These are phyloP conservation scores for Garrulus glandarius DNA, from an alignment of 2,797 vertebrate genomes.

Conservation along the genomic window DNA sequence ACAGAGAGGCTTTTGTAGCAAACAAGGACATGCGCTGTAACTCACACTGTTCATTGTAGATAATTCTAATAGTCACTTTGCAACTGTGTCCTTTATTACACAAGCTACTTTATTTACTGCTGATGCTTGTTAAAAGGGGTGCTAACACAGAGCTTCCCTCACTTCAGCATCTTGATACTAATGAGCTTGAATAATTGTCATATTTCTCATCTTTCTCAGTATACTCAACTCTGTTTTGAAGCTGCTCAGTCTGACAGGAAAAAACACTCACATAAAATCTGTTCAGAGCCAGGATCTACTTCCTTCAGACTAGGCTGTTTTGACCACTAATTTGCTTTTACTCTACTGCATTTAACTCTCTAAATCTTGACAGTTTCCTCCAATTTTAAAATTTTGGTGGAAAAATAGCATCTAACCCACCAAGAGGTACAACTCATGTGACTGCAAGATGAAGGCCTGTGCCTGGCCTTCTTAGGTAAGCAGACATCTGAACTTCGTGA, in stretches of 20 bases:
- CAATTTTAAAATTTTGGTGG: neutral
- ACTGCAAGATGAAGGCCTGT: neutral
- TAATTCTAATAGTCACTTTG: neutral
- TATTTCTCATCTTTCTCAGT: neutral
- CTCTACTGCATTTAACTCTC: neutral
- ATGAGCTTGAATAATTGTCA: neutral
- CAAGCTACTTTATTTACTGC: neutral
- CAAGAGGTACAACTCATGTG: neutral
- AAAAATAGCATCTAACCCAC: neutral
- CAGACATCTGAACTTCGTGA: neutral
- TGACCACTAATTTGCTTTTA: neutral
- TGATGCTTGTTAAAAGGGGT: neutral
- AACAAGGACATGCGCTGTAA: neutral
- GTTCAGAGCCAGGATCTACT: neutral
- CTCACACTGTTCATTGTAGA: neutral
- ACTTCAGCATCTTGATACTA: neutral
- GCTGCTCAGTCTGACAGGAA: neutral
- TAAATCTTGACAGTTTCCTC: neutral
- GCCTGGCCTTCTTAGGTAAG: neutral
- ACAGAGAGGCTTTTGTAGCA: neutral
- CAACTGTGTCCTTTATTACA: neutral
- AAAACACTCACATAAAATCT: neutral
- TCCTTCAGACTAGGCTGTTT: neutral
- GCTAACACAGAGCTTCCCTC: neutral
- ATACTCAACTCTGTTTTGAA: neutral